These are phyloP conservation scores for Ptiloglossa arizonensis DNA, from an alignment of 1,140 invertebrate genomes.

Conservation along the genomic window DNA sequence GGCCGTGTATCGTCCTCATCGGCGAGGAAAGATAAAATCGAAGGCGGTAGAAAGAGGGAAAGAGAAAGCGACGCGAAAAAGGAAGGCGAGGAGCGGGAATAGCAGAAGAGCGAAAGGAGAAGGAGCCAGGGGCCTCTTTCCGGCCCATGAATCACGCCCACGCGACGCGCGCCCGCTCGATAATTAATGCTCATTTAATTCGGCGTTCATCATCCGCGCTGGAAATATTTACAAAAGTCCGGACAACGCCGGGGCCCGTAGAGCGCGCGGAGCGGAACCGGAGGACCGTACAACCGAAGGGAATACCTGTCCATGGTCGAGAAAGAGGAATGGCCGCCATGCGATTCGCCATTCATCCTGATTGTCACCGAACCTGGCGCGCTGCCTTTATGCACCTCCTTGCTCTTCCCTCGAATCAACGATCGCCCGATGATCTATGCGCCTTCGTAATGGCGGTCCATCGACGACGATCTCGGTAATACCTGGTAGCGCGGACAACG, in stretches of 20 bases:
- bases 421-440: slow-evolving; percentile 64
- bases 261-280: slow-evolving; percentile 57
- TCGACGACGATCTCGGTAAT: slow-evolving; percentile 40
- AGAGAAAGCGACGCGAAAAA: not conserved
- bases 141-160: slow-evolving; percentile 78
- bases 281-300: slow-evolving; percentile 34
- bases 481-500: slow-evolving; percentile 31
- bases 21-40: slow-evolving; percentile 4
- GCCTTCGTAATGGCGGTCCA: slow-evolving; percentile 31
- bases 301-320: slow-evolving; percentile 49
- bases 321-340: slow-evolving; percentile 68
- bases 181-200: slow-evolving; percentile 81
- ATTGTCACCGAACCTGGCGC: slow-evolving; percentile 71
- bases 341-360: slow-evolving; percentile 72
- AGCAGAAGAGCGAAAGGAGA: slow-evolving; percentile 45
- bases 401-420: slow-evolving; percentile 54
- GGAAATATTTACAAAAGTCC: slow-evolving; percentile 75
- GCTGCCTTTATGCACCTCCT: slow-evolving; percentile 44
- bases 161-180: slow-evolving; percentile 72
- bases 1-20: slow-evolving; percentile 9
- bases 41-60: not conserved
- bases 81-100: slow-evolving; percentile 41
- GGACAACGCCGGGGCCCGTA: slow-evolving; percentile 48
- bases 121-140: slow-evolving; percentile 57
- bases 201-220: slow-evolving; percentile 75